Percentiles rank a stretch among this genome's conserved stretches.
Conservation (phyloP, 1,140 invertebrate genomes). For the Heliconius himera region DNA sequence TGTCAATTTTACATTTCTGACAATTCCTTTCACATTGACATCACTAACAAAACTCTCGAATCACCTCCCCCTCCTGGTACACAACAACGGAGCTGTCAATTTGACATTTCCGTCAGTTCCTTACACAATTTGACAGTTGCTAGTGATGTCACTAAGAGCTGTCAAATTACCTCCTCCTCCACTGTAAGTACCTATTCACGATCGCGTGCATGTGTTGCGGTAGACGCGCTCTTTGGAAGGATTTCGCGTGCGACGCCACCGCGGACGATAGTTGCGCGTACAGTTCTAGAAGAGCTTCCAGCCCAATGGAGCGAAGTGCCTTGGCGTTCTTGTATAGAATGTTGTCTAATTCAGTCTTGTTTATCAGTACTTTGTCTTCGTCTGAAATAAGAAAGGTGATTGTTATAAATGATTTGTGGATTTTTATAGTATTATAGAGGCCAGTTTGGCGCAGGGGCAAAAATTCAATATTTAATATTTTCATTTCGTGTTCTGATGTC, state of each 20-base stretch:
- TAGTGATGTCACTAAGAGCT: neutral
- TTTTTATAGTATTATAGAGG: too few relatives aligned
- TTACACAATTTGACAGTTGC: neutral
- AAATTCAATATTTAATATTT: too few relatives aligned
- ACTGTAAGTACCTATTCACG: constrained; percentile 66
- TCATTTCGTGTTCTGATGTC: too few relatives aligned
- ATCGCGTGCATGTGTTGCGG: constrained; percentile 81
- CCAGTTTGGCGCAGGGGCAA: too few relatives aligned
- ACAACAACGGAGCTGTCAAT: neutral
- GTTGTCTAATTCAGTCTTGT: constrained; percentile 83
- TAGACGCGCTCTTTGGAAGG: constrained; percentile 82
- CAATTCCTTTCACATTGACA: neutral
- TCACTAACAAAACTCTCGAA: too few relatives aligned
- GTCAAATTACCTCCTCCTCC: constrained; percentile 53
- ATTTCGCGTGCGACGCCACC: constrained; percentile 80
- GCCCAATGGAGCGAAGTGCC: constrained; percentile 79
- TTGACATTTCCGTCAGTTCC: neutral
- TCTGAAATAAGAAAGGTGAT: constrained; percentile 55
- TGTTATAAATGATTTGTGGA: neutral
- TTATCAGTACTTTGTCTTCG: constrained; percentile 81
- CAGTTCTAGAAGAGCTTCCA: constrained; percentile 84
- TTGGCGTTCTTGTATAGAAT: constrained; percentile 82
- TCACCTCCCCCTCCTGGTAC: too few relatives aligned
- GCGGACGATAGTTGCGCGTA: constrained; percentile 83
- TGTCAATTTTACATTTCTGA: neutral